Base-by-base conservation (phyloP, 1,140 invertebrate genomes). In the Drosophila suzukii region DNA sequence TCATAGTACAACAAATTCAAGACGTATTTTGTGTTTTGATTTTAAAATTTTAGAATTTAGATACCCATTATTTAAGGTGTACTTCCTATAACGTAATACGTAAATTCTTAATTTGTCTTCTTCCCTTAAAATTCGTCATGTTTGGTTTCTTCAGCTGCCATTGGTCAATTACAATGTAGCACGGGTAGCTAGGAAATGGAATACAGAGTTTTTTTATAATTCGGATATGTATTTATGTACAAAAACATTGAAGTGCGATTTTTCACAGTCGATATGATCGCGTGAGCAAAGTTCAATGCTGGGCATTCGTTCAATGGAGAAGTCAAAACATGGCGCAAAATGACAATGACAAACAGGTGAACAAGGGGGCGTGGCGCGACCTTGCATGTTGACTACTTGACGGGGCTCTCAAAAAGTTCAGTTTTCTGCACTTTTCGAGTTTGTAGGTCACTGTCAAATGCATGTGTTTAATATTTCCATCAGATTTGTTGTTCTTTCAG, bases 321-420 rank as follows among this genome's bases (percentile, higher is more conserved):
- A 79, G 82, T 86, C 66, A 79, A 82, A 86, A 78, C 66, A 86
- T 57, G 51, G 39, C 50, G 65, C 65, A 73, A 76, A 85, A 75
- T 78, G 78, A 82, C 83, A 85, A 81, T 65, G 72, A 80, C 77
- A 72, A 79, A 56, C 74, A 73, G 62, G 44, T 51, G 55, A 50
- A 62, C 62, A 60, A 54, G 32, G 53, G 15, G 43, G 54, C 50
- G 46, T 46, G 72, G 36, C 17, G 32, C 66, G 71, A 70, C 82
- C 82, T 82, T 85, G 81, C 81, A 85, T 71, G 78, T 78, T 85
- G 63, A 53, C 49, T 44, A 63, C 20, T 60, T 81, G 73, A 43
- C 67, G 74, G 63, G 50, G 63, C 65, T 71, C 60, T 61, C 59
- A 49, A 63, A 66, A 38, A 61, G 54, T 57, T 17, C 8, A 20